phyloP scores from a whole-genome alignment of 2,113 vertebrate species.

The Rynchops niger region DNA sequence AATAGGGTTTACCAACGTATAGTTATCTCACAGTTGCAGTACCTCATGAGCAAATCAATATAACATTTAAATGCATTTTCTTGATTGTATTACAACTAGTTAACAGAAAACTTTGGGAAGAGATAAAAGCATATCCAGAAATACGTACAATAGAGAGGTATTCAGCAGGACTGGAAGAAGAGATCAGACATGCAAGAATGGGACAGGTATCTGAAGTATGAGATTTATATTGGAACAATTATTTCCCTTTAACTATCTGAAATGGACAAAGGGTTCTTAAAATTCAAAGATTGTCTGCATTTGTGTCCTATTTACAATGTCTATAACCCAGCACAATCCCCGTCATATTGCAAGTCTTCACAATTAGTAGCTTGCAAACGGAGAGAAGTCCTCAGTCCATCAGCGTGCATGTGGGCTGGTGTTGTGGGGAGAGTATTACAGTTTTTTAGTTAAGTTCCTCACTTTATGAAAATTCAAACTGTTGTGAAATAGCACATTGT shows the following conservation, averaged over 20 bases:
- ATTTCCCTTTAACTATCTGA: background rate
- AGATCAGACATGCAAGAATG: background rate
- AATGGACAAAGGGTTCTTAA: background rate
- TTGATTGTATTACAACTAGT: background rate
- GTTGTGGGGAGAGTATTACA: background rate
- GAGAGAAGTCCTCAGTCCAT: background rate
- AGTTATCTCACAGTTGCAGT: background rate
- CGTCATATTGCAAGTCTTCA: background rate
- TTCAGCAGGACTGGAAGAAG: background rate
- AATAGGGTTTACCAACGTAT: background rate
- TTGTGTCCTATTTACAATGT: background rate
- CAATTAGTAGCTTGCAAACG: background rate
- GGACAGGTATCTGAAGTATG: background rate
- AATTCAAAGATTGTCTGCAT: background rate
- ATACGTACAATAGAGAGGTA: background rate
- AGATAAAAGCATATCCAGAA: background rate
- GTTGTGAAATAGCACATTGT: background rate
- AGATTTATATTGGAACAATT: background rate
- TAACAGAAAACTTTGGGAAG: background rate
- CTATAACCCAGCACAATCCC: background rate
- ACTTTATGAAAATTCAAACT: background rate
- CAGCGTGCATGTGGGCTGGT: background rate
- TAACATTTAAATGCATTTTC: conserved; percentile 13
- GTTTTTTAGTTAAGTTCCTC: background rate
- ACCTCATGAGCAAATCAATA: conserved; percentile 11